phyloP scores from a whole-genome alignment of 37 sponge, comb jelly and placozoan genomes.

The Chondrosia reniformis region DNA sequence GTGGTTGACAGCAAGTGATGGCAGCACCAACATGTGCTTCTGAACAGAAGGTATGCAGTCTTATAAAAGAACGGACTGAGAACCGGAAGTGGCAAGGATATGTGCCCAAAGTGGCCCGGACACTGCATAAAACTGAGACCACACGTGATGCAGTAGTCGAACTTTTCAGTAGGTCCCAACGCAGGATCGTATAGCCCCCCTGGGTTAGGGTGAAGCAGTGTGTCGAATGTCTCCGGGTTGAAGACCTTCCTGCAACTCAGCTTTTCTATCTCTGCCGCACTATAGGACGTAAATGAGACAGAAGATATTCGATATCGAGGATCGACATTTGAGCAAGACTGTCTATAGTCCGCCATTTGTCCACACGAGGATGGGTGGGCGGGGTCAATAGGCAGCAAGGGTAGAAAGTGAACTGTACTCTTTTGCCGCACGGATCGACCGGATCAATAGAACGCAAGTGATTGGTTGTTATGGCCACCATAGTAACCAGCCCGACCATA shows the following conservation, averaged over 20 bases:
- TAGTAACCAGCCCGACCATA: no score
- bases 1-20: constrained; percentile 54
- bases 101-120: constrained; percentile 96
- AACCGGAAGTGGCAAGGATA: constrained; percentile 88
- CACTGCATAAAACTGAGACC: constrained; percentile 77
- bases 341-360: constrained; percentile 2
- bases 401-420: no score
- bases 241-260: constrained; percentile 77
- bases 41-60: constrained; percentile 42
- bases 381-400: no score
- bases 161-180: constrained; percentile 73
- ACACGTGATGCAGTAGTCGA: constrained; percentile 83
- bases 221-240: constrained; percentile 81
- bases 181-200: constrained; percentile 94
- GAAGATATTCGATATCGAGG: constrained; percentile 41
- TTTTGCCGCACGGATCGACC: no score
- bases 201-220: constrained; percentile 66
- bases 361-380: neutral
- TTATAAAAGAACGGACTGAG: constrained; percentile 88
- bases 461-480: no score
- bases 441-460: no score
- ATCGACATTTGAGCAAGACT: neutral
- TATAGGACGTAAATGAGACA: constrained; percentile 57
- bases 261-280: constrained; percentile 52
- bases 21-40: constrained; percentile 63